A percentile compares a stretch with the other conserved stretches of the same genome.
Evolutionary conservation across 1,140 invertebrate genomes (phyloP).

Genomic region (Eriosoma lanigerum): DNA sequence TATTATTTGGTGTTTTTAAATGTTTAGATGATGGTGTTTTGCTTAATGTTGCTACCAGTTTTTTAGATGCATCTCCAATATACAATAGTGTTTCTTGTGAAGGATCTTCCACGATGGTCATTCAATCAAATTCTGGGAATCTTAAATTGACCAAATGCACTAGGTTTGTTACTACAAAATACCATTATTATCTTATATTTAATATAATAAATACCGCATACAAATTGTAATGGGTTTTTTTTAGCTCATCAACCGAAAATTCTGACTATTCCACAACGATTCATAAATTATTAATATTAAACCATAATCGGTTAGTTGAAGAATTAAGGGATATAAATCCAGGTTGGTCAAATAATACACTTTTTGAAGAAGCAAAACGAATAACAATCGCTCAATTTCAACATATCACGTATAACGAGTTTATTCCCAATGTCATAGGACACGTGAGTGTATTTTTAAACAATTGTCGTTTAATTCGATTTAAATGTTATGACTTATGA

Average conservation of each 20-base stretch:
- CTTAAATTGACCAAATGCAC: background rate
- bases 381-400: conserved; percentile 65
- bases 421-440: conserved; percentile 63
- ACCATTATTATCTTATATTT: no score
- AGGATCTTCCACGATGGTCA: background rate
- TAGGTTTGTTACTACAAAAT: background rate
- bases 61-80: conserved; percentile 85
- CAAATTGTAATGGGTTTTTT: conserved; percentile 55
- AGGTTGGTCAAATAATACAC: conserved; percentile 60
- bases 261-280: conserved; percentile 20
- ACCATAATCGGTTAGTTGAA: conserved; percentile 59
- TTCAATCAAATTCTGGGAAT: background rate
- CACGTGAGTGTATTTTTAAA: conserved; percentile 40
- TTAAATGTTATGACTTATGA: conserved; percentile 6
- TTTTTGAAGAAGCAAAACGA: conserved; percentile 62
- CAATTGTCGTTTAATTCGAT: background rate
- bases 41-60: conserved; percentile 85
- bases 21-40: conserved; percentile 75
- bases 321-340: conserved; percentile 58
- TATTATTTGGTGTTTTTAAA: background rate
- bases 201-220: background rate
- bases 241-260: conserved; percentile 62
- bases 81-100: conserved; percentile 67
- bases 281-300: conserved; percentile 56
- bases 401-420: conserved; percentile 66